phyloP scores from a whole-genome alignment of 1,140 invertebrate genomes.

The Uloborus diversus region DNA sequence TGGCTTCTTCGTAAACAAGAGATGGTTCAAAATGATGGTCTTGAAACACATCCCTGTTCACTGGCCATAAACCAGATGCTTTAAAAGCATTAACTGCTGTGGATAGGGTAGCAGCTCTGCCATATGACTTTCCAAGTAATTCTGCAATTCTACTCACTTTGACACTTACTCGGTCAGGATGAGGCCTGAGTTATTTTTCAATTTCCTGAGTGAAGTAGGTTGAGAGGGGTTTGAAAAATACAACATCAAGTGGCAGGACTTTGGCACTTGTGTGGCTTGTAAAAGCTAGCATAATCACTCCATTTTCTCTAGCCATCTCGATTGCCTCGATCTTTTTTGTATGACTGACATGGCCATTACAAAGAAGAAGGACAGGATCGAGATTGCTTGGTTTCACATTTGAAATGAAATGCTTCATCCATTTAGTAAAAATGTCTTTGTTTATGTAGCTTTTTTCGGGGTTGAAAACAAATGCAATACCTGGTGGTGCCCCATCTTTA shows the following conservation, averaged over 20 bases:
- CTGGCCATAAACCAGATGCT: not conserved
- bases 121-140: not conserved
- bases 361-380: not conserved
- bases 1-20: not conserved
- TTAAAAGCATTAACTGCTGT: not conserved
- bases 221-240: not conserved
- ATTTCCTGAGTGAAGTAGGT: not conserved
- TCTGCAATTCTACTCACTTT: not conserved
- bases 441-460: not conserved
- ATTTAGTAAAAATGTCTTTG: not conserved
- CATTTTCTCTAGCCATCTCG: not conserved
- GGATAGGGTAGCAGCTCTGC: not conserved
- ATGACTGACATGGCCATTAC: not conserved
- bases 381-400: not conserved
- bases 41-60: not conserved
- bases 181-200: not conserved
- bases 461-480: not conserved
- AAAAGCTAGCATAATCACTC: not conserved
- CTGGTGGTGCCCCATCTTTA: not conserved
- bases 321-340: not conserved
- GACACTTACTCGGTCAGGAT: not conserved
- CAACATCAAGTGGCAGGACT: not conserved
- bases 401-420: not conserved
- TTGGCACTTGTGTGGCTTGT: not conserved
- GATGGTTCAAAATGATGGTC: not conserved